Conservation (phyloP, 2,113 vertebrate species). For the Pterocles burchelli region DNA sequence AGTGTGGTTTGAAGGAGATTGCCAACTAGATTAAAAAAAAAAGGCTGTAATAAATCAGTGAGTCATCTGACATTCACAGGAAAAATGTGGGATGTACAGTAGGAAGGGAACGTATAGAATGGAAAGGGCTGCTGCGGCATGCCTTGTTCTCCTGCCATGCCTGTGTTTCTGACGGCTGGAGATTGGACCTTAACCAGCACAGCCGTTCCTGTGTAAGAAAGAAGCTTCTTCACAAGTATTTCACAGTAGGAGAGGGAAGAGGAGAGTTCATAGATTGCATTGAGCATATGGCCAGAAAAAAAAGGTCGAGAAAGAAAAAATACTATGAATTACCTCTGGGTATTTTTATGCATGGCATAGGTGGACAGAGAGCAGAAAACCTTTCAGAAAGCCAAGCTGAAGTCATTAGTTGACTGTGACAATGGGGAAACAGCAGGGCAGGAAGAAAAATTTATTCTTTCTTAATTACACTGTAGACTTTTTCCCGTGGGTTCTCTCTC, state of each 20-base stretch:
- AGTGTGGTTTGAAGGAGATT: slow-evolving; percentile 9
- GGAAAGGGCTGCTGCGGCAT: slow-evolving; percentile 8
- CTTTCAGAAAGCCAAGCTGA: slow-evolving; percentile 4
- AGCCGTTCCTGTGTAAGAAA: neutral
- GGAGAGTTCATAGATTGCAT: neutral
- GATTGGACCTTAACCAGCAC: neutral
- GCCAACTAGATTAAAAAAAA: neutral
- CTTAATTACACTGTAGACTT: slow-evolving; percentile 50
- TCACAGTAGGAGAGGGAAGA: neutral
- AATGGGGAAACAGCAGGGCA: neutral
- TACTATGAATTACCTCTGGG: neutral
- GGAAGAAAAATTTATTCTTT: neutral
- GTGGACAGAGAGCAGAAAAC: neutral
- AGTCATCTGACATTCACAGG: slow-evolving; percentile 17
- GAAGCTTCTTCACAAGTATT: neutral
- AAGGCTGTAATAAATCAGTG: slow-evolving; percentile 23
- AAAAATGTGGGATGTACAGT: slow-evolving; percentile 38
- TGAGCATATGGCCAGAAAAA: fast-evolving
- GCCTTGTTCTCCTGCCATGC: neutral
- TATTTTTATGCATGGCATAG: neutral
- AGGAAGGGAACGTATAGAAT: neutral
- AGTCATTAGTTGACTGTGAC: slow-evolving; percentile 8
- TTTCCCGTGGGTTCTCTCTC: slow-evolving; percentile 27
- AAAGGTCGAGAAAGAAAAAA: neutral
- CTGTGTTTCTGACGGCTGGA: neutral